phyloP scores from a whole-genome alignment of 2,888 invertebrate species.

The Drosophila atroscutellata region DNA sequence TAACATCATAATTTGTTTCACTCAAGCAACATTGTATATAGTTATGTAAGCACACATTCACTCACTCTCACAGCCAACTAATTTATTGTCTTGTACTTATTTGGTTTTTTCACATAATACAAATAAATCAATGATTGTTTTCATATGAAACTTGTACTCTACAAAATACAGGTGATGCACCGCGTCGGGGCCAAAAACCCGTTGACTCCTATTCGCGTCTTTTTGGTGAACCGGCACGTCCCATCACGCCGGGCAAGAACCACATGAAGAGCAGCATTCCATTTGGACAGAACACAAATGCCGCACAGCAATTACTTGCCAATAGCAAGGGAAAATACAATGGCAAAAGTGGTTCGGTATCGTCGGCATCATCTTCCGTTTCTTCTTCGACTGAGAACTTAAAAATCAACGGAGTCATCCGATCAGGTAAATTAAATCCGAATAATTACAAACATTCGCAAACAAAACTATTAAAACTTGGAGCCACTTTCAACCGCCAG shows the following conservation, averaged over 20 bases:
- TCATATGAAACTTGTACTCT: slow-evolving; percentile 18
- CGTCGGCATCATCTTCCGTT: slow-evolving; percentile 83
- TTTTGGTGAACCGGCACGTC: slow-evolving; percentile 86
- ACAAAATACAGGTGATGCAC: slow-evolving; percentile 79
- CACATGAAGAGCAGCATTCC: slow-evolving; percentile 87
- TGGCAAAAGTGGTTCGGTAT: slow-evolving; percentile 83
- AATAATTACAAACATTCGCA: background rate
- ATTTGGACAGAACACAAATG: slow-evolving; percentile 84
- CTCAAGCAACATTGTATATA: slow-evolving; percentile 17
- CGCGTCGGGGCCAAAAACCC: slow-evolving; percentile 84
- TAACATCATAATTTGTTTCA: slow-evolving; percentile 10
- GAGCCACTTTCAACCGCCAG: background rate
- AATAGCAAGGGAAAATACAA: slow-evolving; percentile 81
- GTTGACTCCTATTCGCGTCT: slow-evolving; percentile 86
- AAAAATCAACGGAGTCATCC: slow-evolving; percentile 81
- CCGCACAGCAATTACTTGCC: slow-evolving; percentile 75
- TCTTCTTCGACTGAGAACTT: slow-evolving; percentile 84
- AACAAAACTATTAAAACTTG: background rate
- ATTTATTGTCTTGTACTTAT: slow-evolving; percentile 31
- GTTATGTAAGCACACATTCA: slow-evolving; percentile 6
- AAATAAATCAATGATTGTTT: background rate
- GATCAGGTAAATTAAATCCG: slow-evolving; percentile 78
- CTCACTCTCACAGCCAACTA: slow-evolving; percentile 20
- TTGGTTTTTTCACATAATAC: slow-evolving; percentile 24
- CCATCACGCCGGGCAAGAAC: slow-evolving; percentile 86